These are phyloP conservation scores for Callyntrura guangdongensis DNA, from an alignment of 2,888 invertebrate species.

Conservation along the genomic window DNA sequence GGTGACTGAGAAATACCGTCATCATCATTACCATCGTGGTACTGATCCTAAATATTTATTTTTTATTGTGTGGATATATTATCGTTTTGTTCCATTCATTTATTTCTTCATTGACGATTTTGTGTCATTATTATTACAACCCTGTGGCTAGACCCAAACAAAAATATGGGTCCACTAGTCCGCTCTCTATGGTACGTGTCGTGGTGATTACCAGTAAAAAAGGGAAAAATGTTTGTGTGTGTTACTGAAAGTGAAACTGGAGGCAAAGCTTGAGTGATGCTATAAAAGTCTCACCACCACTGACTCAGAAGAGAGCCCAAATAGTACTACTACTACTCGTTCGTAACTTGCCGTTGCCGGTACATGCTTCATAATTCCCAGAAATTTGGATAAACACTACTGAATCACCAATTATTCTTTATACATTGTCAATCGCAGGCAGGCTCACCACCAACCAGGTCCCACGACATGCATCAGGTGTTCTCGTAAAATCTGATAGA, in stretches of 20 bases:
- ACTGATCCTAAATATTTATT: constrained; percentile 9
- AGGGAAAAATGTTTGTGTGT: constrained; percentile 6
- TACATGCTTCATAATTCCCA: background rate
- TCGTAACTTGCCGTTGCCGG: background rate
- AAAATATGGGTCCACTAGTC: background rate
- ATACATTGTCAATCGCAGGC: no score
- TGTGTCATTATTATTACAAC: background rate
- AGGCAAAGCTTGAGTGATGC: background rate
- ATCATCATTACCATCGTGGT: background rate
- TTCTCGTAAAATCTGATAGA: background rate
- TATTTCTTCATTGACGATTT: background rate
- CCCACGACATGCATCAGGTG: constrained; percentile 20
- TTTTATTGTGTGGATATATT: constrained; percentile 27
- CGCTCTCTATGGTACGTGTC: background rate
- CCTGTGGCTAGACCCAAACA: background rate
- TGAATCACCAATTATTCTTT: no score
- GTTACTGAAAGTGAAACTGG: constrained; percentile 25
- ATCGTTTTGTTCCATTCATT: background rate
- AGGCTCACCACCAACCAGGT: no score
- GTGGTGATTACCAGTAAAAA: background rate
- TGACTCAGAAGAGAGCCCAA: no score
- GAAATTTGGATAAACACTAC: no score
- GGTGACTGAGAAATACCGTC: background rate
- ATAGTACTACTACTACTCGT: background rate
- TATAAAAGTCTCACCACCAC: background rate